Conservation (phyloP, 2,113 vertebrate genomes). For the Serranochromis macrocephalus region DNA sequence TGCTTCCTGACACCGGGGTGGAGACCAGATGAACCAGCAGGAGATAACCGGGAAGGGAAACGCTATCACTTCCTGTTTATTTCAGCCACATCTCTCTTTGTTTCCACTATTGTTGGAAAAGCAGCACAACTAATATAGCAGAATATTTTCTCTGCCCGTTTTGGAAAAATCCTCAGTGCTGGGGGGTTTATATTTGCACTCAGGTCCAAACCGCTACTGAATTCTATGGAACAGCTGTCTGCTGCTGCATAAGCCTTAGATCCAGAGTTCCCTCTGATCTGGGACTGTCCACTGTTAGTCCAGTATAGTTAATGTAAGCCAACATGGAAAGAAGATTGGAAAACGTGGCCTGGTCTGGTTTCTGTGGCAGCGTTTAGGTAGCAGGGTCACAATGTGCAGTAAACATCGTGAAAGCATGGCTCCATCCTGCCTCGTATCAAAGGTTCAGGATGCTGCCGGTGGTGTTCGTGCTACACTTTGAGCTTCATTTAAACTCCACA, state of each 20-base stretch:
- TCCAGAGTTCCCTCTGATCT: neutral
- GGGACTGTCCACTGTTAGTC: neutral
- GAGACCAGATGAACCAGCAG: neutral
- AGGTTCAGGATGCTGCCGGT: neutral
- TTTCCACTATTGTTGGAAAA: neutral
- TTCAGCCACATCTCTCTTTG: neutral
- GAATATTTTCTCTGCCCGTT: neutral
- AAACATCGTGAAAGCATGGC: fast-evolving
- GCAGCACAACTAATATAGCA: neutral
- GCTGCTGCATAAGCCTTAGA: neutral
- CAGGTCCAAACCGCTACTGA: neutral
- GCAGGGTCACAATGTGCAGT: neutral
- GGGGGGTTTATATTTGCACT: neutral
- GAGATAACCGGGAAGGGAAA: neutral
- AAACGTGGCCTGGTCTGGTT: neutral
- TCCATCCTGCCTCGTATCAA: neutral
- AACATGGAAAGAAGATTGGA: neutral
- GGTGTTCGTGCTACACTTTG: neutral
- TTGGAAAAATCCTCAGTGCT: neutral
- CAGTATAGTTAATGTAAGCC: neutral
- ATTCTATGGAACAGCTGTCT: neutral
- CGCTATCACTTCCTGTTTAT: neutral
- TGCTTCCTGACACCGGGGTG: slow-evolving; percentile 4
- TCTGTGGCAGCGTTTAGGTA: neutral
- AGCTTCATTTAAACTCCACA: neutral